These are phyloP conservation scores for Cynodonichthys magdalenae DNA, from an alignment of 2,797 vertebrate species.

Conservation along the genomic window DNA sequence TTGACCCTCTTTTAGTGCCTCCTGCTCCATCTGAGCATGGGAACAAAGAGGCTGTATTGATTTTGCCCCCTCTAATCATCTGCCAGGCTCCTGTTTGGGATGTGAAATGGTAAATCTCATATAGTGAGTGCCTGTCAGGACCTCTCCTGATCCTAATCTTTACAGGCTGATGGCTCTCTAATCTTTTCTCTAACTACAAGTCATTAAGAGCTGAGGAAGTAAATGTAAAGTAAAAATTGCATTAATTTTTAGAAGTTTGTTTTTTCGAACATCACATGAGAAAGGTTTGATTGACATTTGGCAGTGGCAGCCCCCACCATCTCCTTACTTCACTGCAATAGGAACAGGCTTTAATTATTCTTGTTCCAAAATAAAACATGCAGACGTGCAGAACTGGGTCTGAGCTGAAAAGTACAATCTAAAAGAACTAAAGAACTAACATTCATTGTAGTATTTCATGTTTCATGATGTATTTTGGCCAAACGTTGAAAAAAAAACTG, in stretches of 20 bases:
- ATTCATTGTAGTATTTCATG: too few species aligned
- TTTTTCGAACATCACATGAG: slow-evolving; percentile 18
- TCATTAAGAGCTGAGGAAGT: slow-evolving; percentile 52
- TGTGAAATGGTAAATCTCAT: slow-evolving; percentile 69
- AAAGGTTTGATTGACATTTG: slow-evolving; percentile 17
- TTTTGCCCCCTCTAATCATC: slow-evolving; percentile 73
- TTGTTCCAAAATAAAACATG: too few species aligned
- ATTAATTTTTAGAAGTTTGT: slow-evolving; percentile 33
- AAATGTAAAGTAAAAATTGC: slow-evolving; percentile 43
- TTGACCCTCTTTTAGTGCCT: slow-evolving; percentile 71
- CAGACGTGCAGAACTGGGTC: too few species aligned
- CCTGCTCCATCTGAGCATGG: slow-evolving; percentile 60
- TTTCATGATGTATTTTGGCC: too few species aligned
- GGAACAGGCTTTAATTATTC: not conserved
- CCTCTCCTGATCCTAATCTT: slow-evolving; percentile 69
- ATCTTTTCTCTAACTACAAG: slow-evolving; percentile 57
- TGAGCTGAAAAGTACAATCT: too few species aligned
- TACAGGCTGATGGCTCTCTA: slow-evolving; percentile 65
- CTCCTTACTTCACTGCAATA: not conserved
- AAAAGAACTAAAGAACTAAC: too few species aligned
- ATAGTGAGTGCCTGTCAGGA: slow-evolving; percentile 64
- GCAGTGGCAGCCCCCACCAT: not conserved
- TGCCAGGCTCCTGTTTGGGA: slow-evolving; percentile 61
- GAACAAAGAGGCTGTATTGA: slow-evolving; percentile 74
- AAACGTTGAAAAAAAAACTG: too few species aligned